A percentile compares a stretch with the other conserved stretches of the same genome.
Evolutionary conservation across 1,140 invertebrate species (phyloP).

Genomic region (Oscheius sp.): DNA sequence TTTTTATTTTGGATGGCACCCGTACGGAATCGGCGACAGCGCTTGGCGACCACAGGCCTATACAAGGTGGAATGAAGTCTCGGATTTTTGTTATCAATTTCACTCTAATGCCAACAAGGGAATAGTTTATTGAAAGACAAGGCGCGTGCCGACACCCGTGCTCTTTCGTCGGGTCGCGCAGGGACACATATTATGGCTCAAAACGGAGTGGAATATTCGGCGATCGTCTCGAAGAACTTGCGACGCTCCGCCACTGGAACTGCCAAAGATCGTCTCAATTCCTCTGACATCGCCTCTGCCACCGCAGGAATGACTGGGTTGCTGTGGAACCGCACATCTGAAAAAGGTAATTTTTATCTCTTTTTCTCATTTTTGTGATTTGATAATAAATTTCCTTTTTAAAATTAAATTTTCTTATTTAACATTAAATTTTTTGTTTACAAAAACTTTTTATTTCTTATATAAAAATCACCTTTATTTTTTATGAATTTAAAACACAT

Average conservation of each 20-base stretch:
- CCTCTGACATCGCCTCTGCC: constrained; percentile 25
- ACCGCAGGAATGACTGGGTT: constrained; percentile 52
- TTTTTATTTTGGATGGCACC: no score
- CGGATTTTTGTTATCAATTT: no score
- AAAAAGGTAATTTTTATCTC: constrained; percentile 31
- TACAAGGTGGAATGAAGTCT: no score
- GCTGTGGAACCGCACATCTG: constrained; percentile 57
- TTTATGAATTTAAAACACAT: no score
- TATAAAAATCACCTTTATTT: no score
- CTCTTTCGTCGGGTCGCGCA: neutral
- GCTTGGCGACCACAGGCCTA: no score
- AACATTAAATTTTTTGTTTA: no score
- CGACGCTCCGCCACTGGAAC: constrained; percentile 53
- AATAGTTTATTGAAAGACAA: neutral
- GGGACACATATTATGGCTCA: neutral
- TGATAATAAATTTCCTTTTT: constrained; percentile 6
- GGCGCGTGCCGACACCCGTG: neutral
- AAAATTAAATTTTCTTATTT: no score
- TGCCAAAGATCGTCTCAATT: constrained; percentile 44
- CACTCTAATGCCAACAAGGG: no score
- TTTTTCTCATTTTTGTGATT: neutral
- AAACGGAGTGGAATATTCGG: constrained; percentile 51
- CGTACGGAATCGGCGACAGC: no score
- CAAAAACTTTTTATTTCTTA: no score
- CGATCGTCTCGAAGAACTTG: constrained; percentile 56